Evolutionary conservation across 2,888 invertebrate genomes (phyloP).

Genomic region (Eupeodes luniger): DNA sequence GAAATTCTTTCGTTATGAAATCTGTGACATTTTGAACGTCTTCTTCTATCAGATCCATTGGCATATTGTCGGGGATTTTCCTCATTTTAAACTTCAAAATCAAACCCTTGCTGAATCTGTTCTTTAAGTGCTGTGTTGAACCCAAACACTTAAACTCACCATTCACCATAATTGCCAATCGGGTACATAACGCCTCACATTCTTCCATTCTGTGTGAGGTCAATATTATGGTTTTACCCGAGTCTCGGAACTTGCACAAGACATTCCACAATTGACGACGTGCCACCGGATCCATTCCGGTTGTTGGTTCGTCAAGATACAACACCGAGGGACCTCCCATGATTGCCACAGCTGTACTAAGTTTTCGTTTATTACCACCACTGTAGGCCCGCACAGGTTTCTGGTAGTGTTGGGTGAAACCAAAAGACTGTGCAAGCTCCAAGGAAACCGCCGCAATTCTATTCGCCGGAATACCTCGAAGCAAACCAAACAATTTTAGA

Average conservation of each 20-base stretch:
- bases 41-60: conserved; percentile 76
- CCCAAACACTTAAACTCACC: conserved; percentile 90
- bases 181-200: conserved; percentile 91
- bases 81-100: conserved; percentile 80
- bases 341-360: conserved; percentile 89
- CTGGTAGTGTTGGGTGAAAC: conserved; percentile 87
- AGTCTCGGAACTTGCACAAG: conserved; percentile 87
- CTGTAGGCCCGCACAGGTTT: conserved; percentile 87
- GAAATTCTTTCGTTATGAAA: conserved; percentile 79
- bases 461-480: conserved; percentile 86
- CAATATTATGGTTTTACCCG: conserved; percentile 90
- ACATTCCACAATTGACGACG: conserved; percentile 92
- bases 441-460: conserved; percentile 81
- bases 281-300: conserved; percentile 88
- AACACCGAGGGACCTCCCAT: conserved; percentile 89
- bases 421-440: conserved; percentile 85
- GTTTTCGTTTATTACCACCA: conserved; percentile 90
- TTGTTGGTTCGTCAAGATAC: conserved; percentile 87
- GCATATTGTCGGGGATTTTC: conserved; percentile 61
- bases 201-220: conserved; percentile 93
- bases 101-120: conserved; percentile 87
- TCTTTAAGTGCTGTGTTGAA: conserved; percentile 89
- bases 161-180: conserved; percentile 91
- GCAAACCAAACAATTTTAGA: conserved; percentile 87
- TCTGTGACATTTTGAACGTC: conserved; percentile 79